phyloP scores from a whole-genome alignment of 2,888 invertebrate genomes.

The Poecilus cupreus region DNA sequence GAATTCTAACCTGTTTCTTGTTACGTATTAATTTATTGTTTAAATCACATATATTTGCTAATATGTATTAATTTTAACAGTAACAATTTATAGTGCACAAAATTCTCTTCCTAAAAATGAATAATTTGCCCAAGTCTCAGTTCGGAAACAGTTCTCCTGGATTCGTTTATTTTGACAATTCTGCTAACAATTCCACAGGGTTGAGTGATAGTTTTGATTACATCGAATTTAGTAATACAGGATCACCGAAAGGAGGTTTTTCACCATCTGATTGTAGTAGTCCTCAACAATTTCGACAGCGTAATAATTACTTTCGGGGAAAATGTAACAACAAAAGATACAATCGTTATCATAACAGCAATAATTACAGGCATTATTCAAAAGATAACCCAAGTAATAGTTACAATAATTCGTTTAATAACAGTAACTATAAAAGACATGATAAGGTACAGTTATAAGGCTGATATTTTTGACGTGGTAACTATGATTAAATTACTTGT shows the following conservation, averaged over 20 bases:
- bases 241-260: conserved; percentile 31
- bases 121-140: conserved; percentile 14
- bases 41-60: not conserved
- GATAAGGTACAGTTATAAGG: conserved; percentile 17
- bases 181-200: conserved; percentile 24
- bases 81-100: not conserved
- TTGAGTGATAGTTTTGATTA: conserved; percentile 49
- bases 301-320: conserved; percentile 47
- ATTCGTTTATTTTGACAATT: conserved; percentile 51
- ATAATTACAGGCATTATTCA: conserved; percentile 9
- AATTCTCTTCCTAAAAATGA: conserved; percentile 26
- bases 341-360: conserved; percentile 33
- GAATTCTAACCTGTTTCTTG: not conserved
- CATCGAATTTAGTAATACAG: conserved; percentile 50
- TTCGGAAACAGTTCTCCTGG: conserved; percentile 45
- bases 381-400: conserved; percentile 11
- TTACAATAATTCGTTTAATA: conserved; percentile 30
- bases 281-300: conserved; percentile 46
- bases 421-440: conserved; percentile 20
- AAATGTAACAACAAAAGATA: conserved; percentile 37
- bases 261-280: conserved; percentile 37
- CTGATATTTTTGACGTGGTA: not conserved
- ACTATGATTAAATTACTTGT: not conserved
- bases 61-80: conserved; percentile 17
- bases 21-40: not conserved